Base-by-base conservation (phyloP, 53 echinoderm and acorn worm species). In the Zoroaster sp. region DNA sequence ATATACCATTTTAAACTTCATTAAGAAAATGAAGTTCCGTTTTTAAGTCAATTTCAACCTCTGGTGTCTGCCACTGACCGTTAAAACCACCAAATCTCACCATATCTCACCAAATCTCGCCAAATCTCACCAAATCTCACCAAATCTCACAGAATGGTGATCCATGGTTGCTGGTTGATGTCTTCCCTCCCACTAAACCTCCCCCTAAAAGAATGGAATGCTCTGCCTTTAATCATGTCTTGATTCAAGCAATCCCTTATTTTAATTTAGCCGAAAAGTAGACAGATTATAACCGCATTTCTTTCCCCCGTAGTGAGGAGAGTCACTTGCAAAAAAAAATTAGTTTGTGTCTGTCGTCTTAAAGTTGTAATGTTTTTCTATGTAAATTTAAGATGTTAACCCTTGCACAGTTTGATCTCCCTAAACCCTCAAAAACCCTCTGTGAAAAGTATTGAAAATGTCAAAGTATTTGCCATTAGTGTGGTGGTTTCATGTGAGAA, bases 131-230 rank as follows among this genome's bases (percentile, higher is more conserved):
- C 63, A 28, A 59, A 28, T 59, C 23, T 59, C 21, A 8, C 54
- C 54, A 54, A 43, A 10, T 43, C 23, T 18, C 12, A 1, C 3
- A 25, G 32, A 75, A 75, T 75, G 28, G 63, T 45, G 44, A 73
- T 28, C 49, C 75, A 75, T 28, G 44, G 75, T 28, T 75, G 23
- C 40, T 45, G 20, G 73, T 73, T 37, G 42, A 73, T 40, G 5
- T 46, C 75, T 45, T 75, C 75, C 33, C 37, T 8, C 70, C 70
- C 70, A 31, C 17, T 69, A 33, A 44, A 20, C 32, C 43, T 43
- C 28, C 45, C 75, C 75, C 75, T 28, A 20, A 23, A 75, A 75
- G 75, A 75, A 75, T 75, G 75, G 75, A 47, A 75, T 75, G 75
- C 46, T 30, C 75, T 25, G 63, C 28, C 13, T 7, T 75, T 46